phyloP scores from a whole-genome alignment of 2,113 vertebrate species.

The Nyctibius bracteatus region DNA sequence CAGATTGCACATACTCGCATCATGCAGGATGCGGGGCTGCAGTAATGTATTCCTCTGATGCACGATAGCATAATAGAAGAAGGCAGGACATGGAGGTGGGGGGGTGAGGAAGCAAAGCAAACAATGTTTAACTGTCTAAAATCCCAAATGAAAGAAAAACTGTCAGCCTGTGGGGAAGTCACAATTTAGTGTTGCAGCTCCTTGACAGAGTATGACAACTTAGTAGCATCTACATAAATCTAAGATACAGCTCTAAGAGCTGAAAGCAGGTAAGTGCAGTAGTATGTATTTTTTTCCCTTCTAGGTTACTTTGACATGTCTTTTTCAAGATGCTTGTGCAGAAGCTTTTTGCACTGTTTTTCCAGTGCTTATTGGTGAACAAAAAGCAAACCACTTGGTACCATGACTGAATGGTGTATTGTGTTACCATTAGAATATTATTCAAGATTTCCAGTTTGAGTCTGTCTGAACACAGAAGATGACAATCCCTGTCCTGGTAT shows the following conservation, averaged over 20 bases:
- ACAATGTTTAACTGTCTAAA: not conserved
- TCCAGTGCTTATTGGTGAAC: not conserved
- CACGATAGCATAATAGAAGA: rapidly evolving
- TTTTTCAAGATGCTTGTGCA: not conserved
- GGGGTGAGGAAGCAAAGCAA: conserved; percentile 7
- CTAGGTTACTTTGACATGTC: not conserved
- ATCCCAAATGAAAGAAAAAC: not conserved
- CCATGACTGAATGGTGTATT: not conserved
- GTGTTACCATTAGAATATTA: not conserved
- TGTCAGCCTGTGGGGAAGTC: not conserved
- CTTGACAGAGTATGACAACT: not conserved
- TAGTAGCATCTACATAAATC: not conserved
- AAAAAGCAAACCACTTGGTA: not conserved
- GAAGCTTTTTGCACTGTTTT: not conserved
- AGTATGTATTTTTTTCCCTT: not conserved
- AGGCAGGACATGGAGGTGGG: not conserved
- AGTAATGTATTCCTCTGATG: not conserved
- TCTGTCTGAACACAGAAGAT: not conserved
- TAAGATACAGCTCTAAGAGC: not conserved
- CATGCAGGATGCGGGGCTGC: not conserved
- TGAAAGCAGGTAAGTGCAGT: not conserved
- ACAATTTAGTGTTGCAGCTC: not conserved
- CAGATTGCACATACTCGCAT: not conserved
- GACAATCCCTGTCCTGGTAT: not conserved
- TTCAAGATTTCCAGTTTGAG: not conserved